Evolutionary conservation across 2,888 invertebrate genomes (phyloP).

Genomic region (Lasioglossum zephyrum): DNA sequence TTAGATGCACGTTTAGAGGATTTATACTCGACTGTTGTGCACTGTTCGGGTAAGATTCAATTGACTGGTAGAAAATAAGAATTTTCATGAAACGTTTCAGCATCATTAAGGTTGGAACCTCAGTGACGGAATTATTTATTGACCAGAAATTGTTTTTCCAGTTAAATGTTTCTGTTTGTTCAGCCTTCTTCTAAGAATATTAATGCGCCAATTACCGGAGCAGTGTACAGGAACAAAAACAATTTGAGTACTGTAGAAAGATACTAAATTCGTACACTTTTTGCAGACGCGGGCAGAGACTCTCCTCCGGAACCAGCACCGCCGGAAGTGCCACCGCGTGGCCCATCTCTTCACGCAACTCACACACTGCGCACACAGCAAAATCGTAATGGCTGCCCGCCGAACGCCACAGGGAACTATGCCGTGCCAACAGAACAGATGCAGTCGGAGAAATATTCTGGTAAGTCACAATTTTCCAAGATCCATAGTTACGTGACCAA

Average conservation of each 20-base stretch:
- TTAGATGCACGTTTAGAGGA: constrained; percentile 22
- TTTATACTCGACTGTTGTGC: background rate
- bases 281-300: constrained; percentile 87
- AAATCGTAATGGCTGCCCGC: constrained; percentile 78
- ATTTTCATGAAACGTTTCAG: no score
- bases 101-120: background rate
- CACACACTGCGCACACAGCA: constrained; percentile 86
- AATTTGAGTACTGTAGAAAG: background rate
- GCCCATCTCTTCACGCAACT: constrained; percentile 90
- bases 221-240: background rate
- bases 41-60: background rate
- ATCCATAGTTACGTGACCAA: background rate
- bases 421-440: constrained; percentile 84
- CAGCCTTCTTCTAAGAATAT: background rate
- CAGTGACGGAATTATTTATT: background rate
- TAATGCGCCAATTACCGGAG: background rate
- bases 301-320: constrained; percentile 94
- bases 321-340: constrained; percentile 94
- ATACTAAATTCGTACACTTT: constrained; percentile 1
- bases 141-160: background rate
- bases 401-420: constrained; percentile 83
- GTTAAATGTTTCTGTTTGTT: background rate
- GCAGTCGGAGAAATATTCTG: constrained; percentile 77
- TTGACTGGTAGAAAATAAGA: no score
- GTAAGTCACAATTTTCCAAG: constrained; percentile 66